Evolutionary conservation across 2,888 invertebrate genomes (phyloP), one percentile per base, ranked within the genome.

Genomic region (Sturmia bella): DNA sequence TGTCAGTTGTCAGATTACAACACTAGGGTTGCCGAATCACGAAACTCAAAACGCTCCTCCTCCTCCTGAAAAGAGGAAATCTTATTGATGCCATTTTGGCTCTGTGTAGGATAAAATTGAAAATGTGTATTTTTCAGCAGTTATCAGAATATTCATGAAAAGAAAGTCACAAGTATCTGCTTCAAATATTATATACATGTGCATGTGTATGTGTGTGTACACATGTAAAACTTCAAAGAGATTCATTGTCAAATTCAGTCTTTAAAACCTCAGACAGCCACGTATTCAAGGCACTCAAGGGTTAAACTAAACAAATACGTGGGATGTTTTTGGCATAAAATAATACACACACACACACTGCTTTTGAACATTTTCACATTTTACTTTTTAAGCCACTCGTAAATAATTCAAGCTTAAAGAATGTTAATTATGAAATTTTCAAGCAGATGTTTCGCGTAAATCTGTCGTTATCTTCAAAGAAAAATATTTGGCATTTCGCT

Each of bases 381-480:
- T 63, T 21, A 32, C 43, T 15, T 9, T 32, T 56, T 17, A 7
- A 19, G 13, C 54, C 17, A 63, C 32, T 32, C 32, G 32, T 7
- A 7, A 32, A 32, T 41, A 68, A 57, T 76, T 76, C 43, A 70
- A 45, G 48, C 39, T 57, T 43, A 9, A 64, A 77, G 32, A 69
- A 77, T 73, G 41, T 66, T 76, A 75, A 70, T 70, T 80, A 75
- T 75, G 50, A 76, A 68, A 69, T 24, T 68, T 69, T 74, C 69
- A 77, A 77, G 81, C 81, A 81, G 81, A 81, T 81, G 81, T 81
- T 81, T 64, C 41, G 69, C 52, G 68, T 32, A 63, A 69, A 81
- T 81, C 77, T 63, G 63, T 69, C 69, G 73, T 74, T 64, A 76
- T 69, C 79, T 68, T 74, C 68, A 80, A 69, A 75, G 57, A 27